Percentiles rank a stretch among this genome's conserved stretches.
Conservation (phyloP, 35 echinoderm and acorn worm species). For the Hemicentrotus pulcherrimus region DNA sequence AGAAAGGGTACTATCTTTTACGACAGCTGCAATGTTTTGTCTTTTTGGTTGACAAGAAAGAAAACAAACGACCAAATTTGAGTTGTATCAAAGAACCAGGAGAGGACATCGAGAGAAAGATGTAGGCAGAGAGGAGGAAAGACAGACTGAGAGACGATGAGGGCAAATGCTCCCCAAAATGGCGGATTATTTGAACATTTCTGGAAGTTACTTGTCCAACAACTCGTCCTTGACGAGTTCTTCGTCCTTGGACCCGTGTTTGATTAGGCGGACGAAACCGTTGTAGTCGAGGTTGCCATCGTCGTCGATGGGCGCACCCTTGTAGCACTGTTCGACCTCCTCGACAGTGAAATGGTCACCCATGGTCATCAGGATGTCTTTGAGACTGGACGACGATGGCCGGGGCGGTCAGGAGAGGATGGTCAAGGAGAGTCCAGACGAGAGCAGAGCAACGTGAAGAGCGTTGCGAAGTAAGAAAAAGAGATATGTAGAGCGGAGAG, state of each 20-base stretch:
- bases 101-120: not conserved
- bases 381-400: slow-evolving; percentile 60
- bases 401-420: not conserved
- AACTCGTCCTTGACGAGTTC: slow-evolving; percentile 79
- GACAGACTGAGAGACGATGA: not conserved
- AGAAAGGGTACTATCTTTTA: not conserved
- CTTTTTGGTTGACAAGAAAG: slow-evolving; percentile 13
- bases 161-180: not conserved
- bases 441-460: not conserved
- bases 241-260: slow-evolving; percentile 96
- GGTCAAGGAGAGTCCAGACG: not conserved
- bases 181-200: not conserved
- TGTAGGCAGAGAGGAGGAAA: not conserved
- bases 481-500: not conserved
- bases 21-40: not conserved
- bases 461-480: not conserved
- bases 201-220: not conserved
- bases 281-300: slow-evolving; percentile 77
- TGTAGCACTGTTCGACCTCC: slow-evolving; percentile 81
- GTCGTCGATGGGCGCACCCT: slow-evolving; percentile 94
- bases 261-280: slow-evolving; percentile 89
- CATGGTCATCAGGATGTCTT: slow-evolving; percentile 74
- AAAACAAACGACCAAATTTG: not conserved
- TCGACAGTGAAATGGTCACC: slow-evolving; percentile 86
- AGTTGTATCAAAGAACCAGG: not conserved